phyloP scores from a whole-genome alignment of 2,888 invertebrate species.

The Anthrax anthrax region DNA sequence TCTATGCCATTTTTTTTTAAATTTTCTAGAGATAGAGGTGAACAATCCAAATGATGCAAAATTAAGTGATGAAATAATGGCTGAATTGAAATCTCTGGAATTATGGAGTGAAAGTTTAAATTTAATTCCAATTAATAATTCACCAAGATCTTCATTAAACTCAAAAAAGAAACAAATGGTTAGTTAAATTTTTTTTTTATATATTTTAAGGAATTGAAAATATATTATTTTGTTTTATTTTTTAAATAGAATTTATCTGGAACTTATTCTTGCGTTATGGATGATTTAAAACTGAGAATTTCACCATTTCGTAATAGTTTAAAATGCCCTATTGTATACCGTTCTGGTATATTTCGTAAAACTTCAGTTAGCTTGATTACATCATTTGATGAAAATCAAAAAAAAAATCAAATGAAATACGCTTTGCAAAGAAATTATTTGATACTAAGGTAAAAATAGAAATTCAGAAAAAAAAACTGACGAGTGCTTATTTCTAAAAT shows the following conservation, averaged over 20 bases:
- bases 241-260: too few species aligned
- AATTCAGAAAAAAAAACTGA: too few species aligned
- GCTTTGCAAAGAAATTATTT: slow-evolving; percentile 1
- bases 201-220: too few species aligned
- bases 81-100: slow-evolving; percentile 13
- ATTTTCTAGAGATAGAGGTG: too few species aligned
- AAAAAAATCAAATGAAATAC: background rate
- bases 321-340: background rate
- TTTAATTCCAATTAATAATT: background rate
- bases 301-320: background rate
- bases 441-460: slow-evolving; percentile 4
- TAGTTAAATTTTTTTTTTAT: background rate
- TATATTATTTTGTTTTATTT: too few species aligned
- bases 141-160: too few species aligned
- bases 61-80: slow-evolving; percentile 9
- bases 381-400: background rate
- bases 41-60: too few species aligned
- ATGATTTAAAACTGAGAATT: background rate
- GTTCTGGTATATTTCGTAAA: background rate
- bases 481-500: too few species aligned
- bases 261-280: too few species aligned
- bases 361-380: background rate
- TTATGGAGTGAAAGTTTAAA: slow-evolving; percentile 12
- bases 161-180: background rate
- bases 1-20: too few species aligned